These are phyloP conservation scores for Zeuzera pyrina DNA, from an alignment of 2,888 invertebrate species.

Conservation along the genomic window DNA sequence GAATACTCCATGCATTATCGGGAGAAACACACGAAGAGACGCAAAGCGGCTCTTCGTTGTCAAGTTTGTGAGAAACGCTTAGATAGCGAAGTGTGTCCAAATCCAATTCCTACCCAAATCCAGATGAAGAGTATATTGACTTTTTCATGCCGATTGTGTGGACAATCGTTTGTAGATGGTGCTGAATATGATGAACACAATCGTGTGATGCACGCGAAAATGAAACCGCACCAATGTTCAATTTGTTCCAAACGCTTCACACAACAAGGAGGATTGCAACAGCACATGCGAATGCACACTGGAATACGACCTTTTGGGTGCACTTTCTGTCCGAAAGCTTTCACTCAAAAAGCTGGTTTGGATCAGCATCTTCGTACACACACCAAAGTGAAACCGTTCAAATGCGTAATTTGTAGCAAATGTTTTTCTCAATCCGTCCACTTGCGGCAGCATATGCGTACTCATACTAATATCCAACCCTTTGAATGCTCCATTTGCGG, in stretches of 20 bases:
- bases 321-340: constrained; percentile 55
- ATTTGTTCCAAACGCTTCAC: constrained; percentile 60
- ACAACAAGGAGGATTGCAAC: constrained; percentile 60
- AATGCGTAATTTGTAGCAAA: constrained; percentile 58
- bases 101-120: constrained; percentile 23
- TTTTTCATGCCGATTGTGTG: constrained; percentile 47
- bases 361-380: constrained; percentile 65
- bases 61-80: constrained; percentile 64
- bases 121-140: constrained; percentile 24
- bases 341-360: constrained; percentile 62
- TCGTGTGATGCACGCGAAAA: constrained; percentile 48
- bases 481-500: constrained; percentile 56
- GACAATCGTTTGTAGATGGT: constrained; percentile 40
- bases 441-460: constrained; percentile 63
- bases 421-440: constrained; percentile 65
- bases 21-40: constrained; percentile 60
- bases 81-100: constrained; percentile 32
- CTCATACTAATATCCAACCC: constrained; percentile 65
- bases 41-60: constrained; percentile 58
- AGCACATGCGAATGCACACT: constrained; percentile 64
- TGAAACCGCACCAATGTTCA: constrained; percentile 55
- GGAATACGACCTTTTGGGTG: constrained; percentile 58
- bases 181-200: constrained; percentile 50
- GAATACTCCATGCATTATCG: constrained; percentile 62
- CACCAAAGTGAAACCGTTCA: constrained; percentile 62